These are phyloP conservation scores for Drosophila kohkoa DNA, from an alignment of 1,140 invertebrate species.

Conservation along the genomic window DNA sequence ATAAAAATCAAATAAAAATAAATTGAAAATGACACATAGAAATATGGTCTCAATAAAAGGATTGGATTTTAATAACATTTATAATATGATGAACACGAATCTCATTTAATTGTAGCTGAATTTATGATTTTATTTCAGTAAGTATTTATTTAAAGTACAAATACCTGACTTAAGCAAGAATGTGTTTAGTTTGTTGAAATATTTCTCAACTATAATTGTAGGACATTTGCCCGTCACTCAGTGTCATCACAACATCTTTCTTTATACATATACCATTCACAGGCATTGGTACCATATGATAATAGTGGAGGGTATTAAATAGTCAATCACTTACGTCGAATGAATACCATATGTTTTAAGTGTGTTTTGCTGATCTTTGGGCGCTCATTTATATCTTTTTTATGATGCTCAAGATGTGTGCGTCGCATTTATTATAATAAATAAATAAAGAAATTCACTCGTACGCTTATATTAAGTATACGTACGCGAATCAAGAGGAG, in stretches of 20 bases:
- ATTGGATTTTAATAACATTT: too few relatives aligned
- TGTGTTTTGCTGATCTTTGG: conserved; percentile 45
- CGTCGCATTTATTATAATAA: conserved; percentile 61
- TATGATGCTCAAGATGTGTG: conserved; percentile 55
- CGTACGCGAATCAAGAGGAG: conserved; percentile 9
- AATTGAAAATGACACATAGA: too few relatives aligned
- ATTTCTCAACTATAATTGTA: not conserved
- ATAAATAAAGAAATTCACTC: conserved; percentile 13
- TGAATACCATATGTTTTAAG: conserved; percentile 9
- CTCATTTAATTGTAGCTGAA: too few relatives aligned
- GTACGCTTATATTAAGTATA: conserved; percentile 10
- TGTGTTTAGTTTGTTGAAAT: too few relatives aligned
- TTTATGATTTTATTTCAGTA: too few relatives aligned
- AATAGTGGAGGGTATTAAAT: not conserved
- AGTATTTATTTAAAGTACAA: not conserved
- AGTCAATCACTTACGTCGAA: not conserved
- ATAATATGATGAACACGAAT: too few relatives aligned
- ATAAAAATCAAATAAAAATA: too few relatives aligned
- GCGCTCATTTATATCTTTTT: conserved; percentile 64
- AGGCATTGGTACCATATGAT: not conserved
- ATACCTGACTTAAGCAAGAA: too few relatives aligned
- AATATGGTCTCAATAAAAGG: too few relatives aligned
- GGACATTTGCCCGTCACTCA: not conserved
- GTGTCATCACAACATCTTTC: not conserved
- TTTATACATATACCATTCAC: not conserved